Evolutionary conservation across 1,140 invertebrate genomes (phyloP).

Genomic region (Xylocopa sonorina): DNA sequence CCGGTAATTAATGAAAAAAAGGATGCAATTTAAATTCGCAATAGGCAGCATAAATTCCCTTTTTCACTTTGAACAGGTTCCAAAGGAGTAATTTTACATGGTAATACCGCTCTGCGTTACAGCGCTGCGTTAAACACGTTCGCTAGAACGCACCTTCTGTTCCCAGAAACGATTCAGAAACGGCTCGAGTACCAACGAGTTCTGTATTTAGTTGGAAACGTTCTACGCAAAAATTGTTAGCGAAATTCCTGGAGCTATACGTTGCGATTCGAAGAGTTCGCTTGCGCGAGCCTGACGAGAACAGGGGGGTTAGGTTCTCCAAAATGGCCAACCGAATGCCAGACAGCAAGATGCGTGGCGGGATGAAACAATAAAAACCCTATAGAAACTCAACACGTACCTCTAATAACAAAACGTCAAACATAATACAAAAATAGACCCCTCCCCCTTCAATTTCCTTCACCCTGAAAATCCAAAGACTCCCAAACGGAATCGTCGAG

Average conservation of each 20-base stretch:
- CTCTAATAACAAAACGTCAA: no score
- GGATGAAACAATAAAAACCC: no score
- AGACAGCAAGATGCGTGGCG: no score
- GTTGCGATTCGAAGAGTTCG: background rate
- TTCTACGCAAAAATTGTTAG: background rate
- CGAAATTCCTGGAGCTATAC: no score
- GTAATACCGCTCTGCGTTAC: background rate
- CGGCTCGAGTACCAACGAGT: background rate
- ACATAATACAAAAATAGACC: no score
- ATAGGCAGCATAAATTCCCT: background rate
- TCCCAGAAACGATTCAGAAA: background rate
- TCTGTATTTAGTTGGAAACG: background rate
- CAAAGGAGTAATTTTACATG: background rate
- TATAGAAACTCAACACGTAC: no score
- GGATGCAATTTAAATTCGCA: background rate
- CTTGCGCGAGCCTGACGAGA: no score
- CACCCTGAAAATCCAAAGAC: no score
- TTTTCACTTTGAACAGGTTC: background rate
- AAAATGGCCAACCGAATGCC: no score
- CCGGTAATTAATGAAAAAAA: background rate
- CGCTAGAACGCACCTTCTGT: conserved; percentile 21
- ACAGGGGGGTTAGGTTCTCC: no score
- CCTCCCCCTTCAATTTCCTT: no score
- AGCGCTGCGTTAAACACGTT: background rate
- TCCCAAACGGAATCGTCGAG: no score